Percentiles rank a stretch among this genome's conserved stretches.
Conservation (phyloP, 2,888 invertebrate genomes). For the Scaptomyza parva region DNA sequence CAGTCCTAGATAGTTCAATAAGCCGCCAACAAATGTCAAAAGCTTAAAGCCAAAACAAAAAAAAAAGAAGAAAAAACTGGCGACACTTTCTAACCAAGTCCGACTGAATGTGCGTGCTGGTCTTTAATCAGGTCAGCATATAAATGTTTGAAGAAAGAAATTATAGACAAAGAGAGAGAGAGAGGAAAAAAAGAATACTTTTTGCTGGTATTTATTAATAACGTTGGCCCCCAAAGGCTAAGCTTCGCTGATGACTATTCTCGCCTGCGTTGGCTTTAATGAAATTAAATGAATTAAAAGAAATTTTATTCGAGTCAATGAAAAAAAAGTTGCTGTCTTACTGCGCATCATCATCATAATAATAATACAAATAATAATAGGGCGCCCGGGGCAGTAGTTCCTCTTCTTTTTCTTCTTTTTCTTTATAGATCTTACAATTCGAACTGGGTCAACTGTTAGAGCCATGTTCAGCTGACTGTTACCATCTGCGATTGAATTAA, state of each 20-base stretch:
- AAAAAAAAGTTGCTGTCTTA: constrained; percentile 1
- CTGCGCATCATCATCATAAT: constrained; percentile 4
- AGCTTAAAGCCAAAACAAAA: neutral
- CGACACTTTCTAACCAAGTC: constrained; percentile 63
- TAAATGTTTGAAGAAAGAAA: constrained; percentile 18
- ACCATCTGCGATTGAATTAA: constrained; percentile 50
- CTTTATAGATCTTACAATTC: constrained; percentile 18
- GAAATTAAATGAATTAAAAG: constrained; percentile 61
- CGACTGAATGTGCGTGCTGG: constrained; percentile 53
- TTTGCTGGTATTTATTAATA: constrained; percentile 49
- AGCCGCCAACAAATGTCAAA: constrained; percentile 48
- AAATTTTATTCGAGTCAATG: constrained; percentile 32
- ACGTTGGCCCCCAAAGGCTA: constrained; percentile 59
- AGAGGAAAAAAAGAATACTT: constrained; percentile 29
- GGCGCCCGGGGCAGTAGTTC: constrained; percentile 27
- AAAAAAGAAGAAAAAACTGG: constrained; percentile 53
- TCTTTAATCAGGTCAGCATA: constrained; percentile 59
- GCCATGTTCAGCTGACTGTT: constrained; percentile 20
- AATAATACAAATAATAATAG: constrained; percentile 22
- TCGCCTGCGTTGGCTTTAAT: constrained; percentile 43
- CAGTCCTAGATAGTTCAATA: constrained; percentile 38
- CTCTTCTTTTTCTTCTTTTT: constrained; percentile 1
- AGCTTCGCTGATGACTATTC: constrained; percentile 37
- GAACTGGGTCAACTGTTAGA: constrained; percentile 37
- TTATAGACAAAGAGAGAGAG: constrained; percentile 6